A percentile compares a stretch with the other conserved stretches of the same genome.
Evolutionary conservation across 2,888 invertebrate genomes (phyloP).

Genomic region (Dromius quadrimaculatus): DNA sequence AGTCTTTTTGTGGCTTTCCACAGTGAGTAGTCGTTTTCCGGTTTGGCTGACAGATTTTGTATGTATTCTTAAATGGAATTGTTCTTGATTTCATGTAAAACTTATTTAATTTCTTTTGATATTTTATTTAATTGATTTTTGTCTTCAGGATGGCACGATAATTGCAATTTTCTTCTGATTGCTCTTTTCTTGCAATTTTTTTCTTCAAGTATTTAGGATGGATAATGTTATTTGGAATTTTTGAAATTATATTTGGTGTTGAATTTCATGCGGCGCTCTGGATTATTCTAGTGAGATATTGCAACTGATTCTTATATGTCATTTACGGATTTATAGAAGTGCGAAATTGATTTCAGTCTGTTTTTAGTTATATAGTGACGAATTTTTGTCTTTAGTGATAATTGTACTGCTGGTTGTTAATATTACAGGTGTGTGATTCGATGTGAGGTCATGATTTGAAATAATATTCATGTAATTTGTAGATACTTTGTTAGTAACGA

Average conservation of each 20-base stretch:
- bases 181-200: too few relatives aligned
- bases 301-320: too few relatives aligned
- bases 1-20: too few relatives aligned
- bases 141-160: slow-evolving; percentile 44
- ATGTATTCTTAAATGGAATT: background rate
- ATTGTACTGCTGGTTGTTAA: too few relatives aligned
- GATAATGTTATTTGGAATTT: too few relatives aligned
- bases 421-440: slow-evolving; percentile 56
- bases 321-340: slow-evolving; percentile 49
- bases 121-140: slow-evolving; percentile 52
- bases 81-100: slow-evolving; percentile 15
- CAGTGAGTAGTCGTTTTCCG: background rate
- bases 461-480: slow-evolving; percentile 49
- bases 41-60: slow-evolving; percentile 1
- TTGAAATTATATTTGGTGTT: too few relatives aligned
- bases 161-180: too few relatives aligned
- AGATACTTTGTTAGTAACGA: slow-evolving; percentile 53
- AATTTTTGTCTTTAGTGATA: too few relatives aligned
- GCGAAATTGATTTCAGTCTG: slow-evolving; percentile 49
- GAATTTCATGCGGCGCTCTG: too few relatives aligned
- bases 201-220: too few relatives aligned
- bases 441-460: slow-evolving; percentile 54
- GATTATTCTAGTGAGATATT: too few relatives aligned
- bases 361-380: slow-evolving; percentile 51
- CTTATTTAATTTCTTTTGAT: slow-evolving; percentile 33